phyloP scores from a whole-genome alignment of 2,113 vertebrate genomes.

The Pelodiscus sinensis region DNA sequence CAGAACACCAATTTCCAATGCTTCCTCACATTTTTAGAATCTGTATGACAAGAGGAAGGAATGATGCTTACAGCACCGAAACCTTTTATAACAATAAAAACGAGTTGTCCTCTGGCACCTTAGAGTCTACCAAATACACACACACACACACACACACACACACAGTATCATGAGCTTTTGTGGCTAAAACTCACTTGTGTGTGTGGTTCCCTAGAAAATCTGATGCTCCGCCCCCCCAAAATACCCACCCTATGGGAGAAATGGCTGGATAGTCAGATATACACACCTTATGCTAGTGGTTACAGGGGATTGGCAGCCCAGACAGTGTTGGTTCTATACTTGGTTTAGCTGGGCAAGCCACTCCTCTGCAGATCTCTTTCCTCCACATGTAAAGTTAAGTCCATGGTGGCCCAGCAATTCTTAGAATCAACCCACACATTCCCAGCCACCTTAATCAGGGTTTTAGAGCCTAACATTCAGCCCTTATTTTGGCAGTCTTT shows the following conservation, averaged over 20 bases:
- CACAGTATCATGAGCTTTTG: no score
- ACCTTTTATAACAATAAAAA: no score
- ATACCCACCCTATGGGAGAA: background rate
- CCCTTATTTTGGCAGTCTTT: background rate
- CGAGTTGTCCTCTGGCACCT: no score
- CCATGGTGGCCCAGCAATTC: background rate
- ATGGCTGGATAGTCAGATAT: background rate
- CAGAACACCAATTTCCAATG: constrained; percentile 18
- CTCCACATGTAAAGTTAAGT: background rate
- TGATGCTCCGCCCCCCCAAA: background rate
- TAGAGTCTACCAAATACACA: no score
- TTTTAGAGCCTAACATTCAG: background rate
- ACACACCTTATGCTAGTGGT: background rate
- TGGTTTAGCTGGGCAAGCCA: background rate
- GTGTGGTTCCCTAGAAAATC: background rate
- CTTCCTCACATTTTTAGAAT: accelerated
- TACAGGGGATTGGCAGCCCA: background rate
- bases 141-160: no score
- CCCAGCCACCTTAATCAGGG: background rate
- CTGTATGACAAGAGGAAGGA: background rate
- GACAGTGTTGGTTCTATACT: background rate
- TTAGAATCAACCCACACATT: background rate
- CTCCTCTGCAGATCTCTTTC: background rate
- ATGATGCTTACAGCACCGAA: background rate
- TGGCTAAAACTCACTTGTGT: background rate